Base-by-base conservation (phyloP, 1,140 invertebrate genomes). In the Delia radicum region DNA sequence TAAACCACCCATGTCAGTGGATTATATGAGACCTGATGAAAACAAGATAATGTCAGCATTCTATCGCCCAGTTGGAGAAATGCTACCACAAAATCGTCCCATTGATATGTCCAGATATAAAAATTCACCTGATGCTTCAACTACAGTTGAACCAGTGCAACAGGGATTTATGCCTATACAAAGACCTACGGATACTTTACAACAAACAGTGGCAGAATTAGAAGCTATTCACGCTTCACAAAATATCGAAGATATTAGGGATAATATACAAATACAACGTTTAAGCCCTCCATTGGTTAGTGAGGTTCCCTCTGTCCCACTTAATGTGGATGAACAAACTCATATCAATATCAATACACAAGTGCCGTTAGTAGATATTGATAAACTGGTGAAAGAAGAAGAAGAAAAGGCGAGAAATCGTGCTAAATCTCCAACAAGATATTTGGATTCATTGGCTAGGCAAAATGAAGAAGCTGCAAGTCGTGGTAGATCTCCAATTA, bases 11-110 rank as follows among this genome's bases (percentile, higher is more conserved):
- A 65, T 82, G 12, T 83, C 83, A 0, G 67, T 79, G 37, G 83
- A 85, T 24, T 85, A 85, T 24, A 85, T 85, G 83, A 79, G 83
- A n/a, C 83, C 83, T 7, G 82, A 82, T 5, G 80, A 79, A 2
- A 83, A 74, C 4, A 82, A 28, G 81, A 81, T 63, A 78, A 81
- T 61, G 78, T 78, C 8, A 46, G 46, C n/a, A n/a, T n/a, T n/a
- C 26, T 61, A 62, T 6, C 31, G 37, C 31, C 13, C 24, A 55
- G 46, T 13, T 13, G 81, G 79, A 0, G 79, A 78, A 1, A 37
- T 75, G 26, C 21, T 83, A 72, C 83, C 83, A 12, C 83, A 85
- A 72, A 85, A 85, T 74, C 76, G 78, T 5, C 83, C 83, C 62
- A 85, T 85, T n/a, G 83, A 85, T 69, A 81, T 85, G 1, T 80